Evolutionary conservation across 2,113 vertebrate genomes (phyloP).

Genomic region (Muntiacus reevesi): DNA sequence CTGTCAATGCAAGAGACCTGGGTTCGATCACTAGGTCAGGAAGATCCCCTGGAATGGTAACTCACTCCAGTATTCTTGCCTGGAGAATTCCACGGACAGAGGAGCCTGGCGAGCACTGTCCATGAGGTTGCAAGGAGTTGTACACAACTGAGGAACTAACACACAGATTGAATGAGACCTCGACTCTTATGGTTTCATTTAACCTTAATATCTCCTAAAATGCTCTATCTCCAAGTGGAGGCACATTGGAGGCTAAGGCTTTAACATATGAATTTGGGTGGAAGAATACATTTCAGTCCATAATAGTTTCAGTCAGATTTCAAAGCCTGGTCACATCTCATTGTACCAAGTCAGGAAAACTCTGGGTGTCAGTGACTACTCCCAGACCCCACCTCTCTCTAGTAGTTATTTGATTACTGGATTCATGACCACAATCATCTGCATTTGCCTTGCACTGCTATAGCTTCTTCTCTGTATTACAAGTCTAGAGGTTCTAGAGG

Average conservation of each 20-base stretch:
- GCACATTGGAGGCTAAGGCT: not conserved
- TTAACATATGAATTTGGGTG: not conserved
- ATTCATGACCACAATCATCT: not conserved
- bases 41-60: not conserved
- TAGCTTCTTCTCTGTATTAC: not conserved
- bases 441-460: not conserved
- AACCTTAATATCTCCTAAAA: not conserved
- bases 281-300: not conserved
- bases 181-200: not conserved
- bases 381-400: not conserved
- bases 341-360: not conserved
- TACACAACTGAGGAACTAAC: not conserved
- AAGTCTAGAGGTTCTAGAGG: not conserved
- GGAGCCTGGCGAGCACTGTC: not conserved
- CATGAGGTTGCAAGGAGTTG: not conserved
- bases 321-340: not conserved
- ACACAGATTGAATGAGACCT: not conserved
- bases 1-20: not conserved
- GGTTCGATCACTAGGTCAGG: not conserved
- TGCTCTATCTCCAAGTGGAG: not conserved
- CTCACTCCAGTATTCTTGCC: not conserved
- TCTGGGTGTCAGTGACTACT: not conserved
- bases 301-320: not conserved
- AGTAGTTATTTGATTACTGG: not conserved
- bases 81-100: not conserved